Evolutionary conservation across 2,797 vertebrate genomes (phyloP), one percentile per base, ranked within the genome.

Genomic region (Pangasius krempfi): DNA sequence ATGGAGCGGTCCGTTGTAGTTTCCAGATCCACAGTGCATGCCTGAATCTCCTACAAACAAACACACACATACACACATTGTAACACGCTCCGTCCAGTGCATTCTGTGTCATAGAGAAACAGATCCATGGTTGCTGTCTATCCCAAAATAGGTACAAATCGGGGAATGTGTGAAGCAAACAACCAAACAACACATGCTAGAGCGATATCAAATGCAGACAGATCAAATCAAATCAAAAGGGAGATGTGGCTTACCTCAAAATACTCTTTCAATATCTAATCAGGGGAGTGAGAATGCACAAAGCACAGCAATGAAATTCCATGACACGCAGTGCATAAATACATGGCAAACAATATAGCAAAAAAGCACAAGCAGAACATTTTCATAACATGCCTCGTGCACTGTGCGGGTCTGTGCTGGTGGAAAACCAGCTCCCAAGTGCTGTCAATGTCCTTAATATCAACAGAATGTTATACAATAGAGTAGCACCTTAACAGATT

Each of bases 181-280:
- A 83, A 47, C 3, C 58, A 72, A 85, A 66, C 22, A 70, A 89
- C 64, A 70, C 87, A 92, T 87, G 86, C 89, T 79, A 86, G 81
- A 78, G 85, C 47, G n/a, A 75, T 79, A 86, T 87, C 20, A 84
- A 89, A 87, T 84, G 80, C 40, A 88, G 73, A 82, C 40, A 50
- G 44, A 90, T 87, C 22, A 89, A 90, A 89, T 40, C 33, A 50
- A 89, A 87, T 81, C 60, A 94, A 95, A 96, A 93, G 93, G 95
- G 96, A 96, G 95, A 93, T 94, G 94, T 94, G 93, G 95, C 98
- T 99, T 98, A 99, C 98, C 98, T 99, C 96, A 78, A 98, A 98
- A 96, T 97, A 98, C 95, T 98, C 96, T 97, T 98, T 99, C 96
- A 99, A 96, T 96, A 97, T 97, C 98, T 99, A 98, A 97, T 95